Percentiles rank a stretch among this genome's conserved stretches.
These are phyloP conservation scores for Heliconius eleuchia DNA, from an alignment of 1,140 invertebrate genomes.

Conservation along the genomic window DNA sequence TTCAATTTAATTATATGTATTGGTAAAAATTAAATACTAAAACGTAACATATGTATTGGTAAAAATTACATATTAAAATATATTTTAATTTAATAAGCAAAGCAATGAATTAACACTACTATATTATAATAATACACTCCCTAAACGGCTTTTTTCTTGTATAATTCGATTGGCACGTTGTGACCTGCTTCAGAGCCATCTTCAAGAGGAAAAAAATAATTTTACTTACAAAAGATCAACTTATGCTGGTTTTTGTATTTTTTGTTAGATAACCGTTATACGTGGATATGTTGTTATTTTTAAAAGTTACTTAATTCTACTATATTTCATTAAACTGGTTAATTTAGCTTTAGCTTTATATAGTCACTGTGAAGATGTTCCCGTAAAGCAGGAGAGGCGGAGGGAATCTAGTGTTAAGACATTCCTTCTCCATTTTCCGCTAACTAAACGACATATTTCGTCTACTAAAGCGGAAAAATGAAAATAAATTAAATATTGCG, in stretches of 20 bases:
- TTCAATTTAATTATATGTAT: too few relatives aligned
- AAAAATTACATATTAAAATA: too few relatives aligned
- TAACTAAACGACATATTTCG: too few relatives aligned
- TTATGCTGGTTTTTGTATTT: background rate
- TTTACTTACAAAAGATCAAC: constrained; percentile 23
- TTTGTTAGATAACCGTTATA: background rate
- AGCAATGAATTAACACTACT: background rate
- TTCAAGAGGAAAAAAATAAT: constrained; percentile 21
- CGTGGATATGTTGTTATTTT: constrained; percentile 19
- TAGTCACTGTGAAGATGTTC: background rate
- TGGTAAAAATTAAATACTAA: too few relatives aligned
- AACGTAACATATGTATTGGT: too few relatives aligned
- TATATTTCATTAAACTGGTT: background rate
- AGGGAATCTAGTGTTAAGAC: too few relatives aligned
- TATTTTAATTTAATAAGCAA: background rate
- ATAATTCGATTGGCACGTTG: constrained; percentile 23
- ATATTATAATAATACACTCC: background rate
- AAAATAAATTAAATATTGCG: too few relatives aligned
- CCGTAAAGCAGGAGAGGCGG: too few relatives aligned
- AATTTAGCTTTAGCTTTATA: background rate
- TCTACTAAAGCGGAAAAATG: too few relatives aligned
- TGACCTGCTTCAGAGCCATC: constrained; percentile 20
- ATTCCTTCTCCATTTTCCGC: too few relatives aligned
- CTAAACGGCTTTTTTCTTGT: constrained; percentile 10
- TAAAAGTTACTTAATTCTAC: constrained; percentile 14